These are phyloP conservation scores for Enteromius afrohamiltoni DNA, from an alignment of 2,797 vertebrate species.

Conservation along the genomic window DNA sequence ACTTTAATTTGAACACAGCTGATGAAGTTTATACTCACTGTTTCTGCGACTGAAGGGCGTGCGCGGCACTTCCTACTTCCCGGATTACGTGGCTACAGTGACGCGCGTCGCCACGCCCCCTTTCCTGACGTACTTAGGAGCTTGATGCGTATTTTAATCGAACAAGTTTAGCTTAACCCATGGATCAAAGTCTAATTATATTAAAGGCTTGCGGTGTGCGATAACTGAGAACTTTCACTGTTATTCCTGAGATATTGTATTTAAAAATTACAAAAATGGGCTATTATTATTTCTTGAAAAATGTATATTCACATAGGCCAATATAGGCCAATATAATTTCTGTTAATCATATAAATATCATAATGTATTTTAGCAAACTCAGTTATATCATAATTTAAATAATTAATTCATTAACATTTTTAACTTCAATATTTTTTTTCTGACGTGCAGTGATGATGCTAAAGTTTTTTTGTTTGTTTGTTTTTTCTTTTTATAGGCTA, in stretches of 20 bases:
- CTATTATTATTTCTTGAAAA: neutral
- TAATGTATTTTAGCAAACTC: neutral
- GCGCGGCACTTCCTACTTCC: constrained; percentile 40
- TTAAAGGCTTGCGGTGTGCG: neutral
- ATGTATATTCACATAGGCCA: neutral
- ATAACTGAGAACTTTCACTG: neutral
- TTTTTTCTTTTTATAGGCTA: too few species aligned
- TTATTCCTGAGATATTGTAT: constrained; percentile 1
- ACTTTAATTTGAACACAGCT: neutral
- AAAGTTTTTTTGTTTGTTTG: neutral
- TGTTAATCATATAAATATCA: neutral
- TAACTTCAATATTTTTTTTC: neutral
- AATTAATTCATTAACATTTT: neutral
- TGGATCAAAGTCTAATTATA: neutral
- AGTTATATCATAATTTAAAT: neutral
- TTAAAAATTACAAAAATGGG: neutral
- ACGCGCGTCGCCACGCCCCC: neutral
- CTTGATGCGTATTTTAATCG: neutral
- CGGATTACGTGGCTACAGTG: constrained; percentile 26
- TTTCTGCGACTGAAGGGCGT: neutral
- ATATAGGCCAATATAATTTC: neutral
- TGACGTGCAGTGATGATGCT: neutral
- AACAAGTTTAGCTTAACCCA: neutral
- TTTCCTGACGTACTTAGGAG: neutral
- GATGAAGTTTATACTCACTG: constrained; percentile 5